Percentiles rank a stretch among this genome's conserved stretches.
These are phyloP conservation scores for Adelphocoris suturalis DNA, from an alignment of 2,888 invertebrate genomes.

Conservation along the genomic window DNA sequence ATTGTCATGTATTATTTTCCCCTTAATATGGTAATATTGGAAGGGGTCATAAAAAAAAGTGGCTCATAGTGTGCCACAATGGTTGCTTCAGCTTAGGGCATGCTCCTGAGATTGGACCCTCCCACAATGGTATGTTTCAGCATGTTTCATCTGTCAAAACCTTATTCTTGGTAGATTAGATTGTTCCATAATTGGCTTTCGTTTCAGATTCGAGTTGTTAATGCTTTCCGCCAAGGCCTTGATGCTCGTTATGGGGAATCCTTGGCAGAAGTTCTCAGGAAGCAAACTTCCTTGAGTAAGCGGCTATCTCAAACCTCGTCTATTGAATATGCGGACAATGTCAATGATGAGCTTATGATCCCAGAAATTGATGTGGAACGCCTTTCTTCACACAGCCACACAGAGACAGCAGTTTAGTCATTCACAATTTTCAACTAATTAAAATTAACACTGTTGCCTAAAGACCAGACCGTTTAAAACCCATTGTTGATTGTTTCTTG, in stretches of 20 bases:
- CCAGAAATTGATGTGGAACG: conserved; percentile 96
- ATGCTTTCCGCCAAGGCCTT: conserved; percentile 99
- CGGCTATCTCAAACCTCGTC: conserved; percentile 94
- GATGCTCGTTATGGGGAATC: conserved; percentile 95
- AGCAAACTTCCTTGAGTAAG: conserved; percentile 95
- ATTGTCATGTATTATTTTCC: not conserved
- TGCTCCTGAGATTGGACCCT: conserved; percentile 72
- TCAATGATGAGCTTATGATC: conserved; percentile 92
- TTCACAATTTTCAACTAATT: conserved; percentile 62
- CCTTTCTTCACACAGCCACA: conserved; percentile 95
- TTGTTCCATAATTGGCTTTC: conserved; percentile 76
- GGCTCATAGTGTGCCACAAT: conserved; percentile 11
- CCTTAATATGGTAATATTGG: not conserved
- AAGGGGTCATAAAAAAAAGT: not conserved
- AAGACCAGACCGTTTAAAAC: conserved; percentile 73
- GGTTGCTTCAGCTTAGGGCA: conserved; percentile 73
- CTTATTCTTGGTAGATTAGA: conserved; percentile 52
- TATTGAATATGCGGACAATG: conserved; percentile 94
- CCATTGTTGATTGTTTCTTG: conserved; percentile 76
- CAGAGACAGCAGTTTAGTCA: conserved; percentile 93
- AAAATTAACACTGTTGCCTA: conserved; percentile 74
- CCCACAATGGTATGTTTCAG: conserved; percentile 73
- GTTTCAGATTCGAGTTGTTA: conserved; percentile 99
- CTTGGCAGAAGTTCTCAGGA: conserved; percentile 94
- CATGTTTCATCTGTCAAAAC: conserved; percentile 66